Conservation (phyloP, 2,113 vertebrate species). For the Tenebrosternarchus preto region DNA sequence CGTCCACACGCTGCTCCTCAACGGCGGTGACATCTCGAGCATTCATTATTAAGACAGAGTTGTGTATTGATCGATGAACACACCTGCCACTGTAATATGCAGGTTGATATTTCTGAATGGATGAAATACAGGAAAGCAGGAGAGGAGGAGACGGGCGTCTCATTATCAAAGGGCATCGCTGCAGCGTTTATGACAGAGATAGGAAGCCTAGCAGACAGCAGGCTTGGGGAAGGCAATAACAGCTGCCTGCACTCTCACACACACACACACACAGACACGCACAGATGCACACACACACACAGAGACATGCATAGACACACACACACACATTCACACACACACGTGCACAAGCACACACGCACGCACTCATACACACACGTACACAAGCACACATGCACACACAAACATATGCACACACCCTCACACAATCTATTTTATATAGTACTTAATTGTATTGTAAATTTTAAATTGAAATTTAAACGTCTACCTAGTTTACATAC, state of each 20-base stretch:
- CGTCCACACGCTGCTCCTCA: constrained; percentile 34
- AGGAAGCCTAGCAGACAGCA: constrained; percentile 47
- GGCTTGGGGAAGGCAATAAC: constrained; percentile 39
- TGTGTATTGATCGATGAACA: constrained; percentile 47
- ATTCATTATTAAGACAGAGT: constrained; percentile 55
- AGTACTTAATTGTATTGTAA: no score
- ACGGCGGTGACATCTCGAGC: constrained; percentile 48
- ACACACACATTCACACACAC: constrained; percentile 41
- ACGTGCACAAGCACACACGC: constrained; percentile 17
- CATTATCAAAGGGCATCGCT: constrained; percentile 63
- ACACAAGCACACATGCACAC: constrained; percentile 32
- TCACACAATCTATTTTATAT: no score
- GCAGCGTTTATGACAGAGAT: constrained; percentile 60
- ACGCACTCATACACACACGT: constrained; percentile 45
- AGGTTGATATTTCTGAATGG: constrained; percentile 59
- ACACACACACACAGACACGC: constrained; percentile 44
- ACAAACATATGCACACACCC: background rate
- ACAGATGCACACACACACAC: constrained; percentile 25
- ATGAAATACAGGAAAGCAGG: constrained; percentile 3
- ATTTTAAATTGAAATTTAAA: no score
- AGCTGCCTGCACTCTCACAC: constrained; percentile 34
- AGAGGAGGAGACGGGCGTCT: constrained; percentile 41
- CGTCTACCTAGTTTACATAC: no score
- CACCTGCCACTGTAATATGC: constrained; percentile 55
- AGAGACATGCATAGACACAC: constrained; percentile 33